Evolutionary conservation across 2,113 vertebrate species (phyloP), one percentile per base, ranked within the genome.

Genomic region (Psittacus erithacus): DNA sequence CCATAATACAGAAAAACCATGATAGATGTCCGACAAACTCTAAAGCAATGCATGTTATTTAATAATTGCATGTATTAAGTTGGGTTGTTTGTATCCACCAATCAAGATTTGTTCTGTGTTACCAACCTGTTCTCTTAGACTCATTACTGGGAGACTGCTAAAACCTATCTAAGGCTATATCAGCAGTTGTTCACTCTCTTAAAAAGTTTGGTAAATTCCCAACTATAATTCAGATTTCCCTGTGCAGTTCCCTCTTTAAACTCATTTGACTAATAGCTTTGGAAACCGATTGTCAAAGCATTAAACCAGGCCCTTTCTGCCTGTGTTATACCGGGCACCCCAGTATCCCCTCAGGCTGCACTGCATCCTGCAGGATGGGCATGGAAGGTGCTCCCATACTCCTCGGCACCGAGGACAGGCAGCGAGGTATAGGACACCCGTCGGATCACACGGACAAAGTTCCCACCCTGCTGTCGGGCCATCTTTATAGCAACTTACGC

Each of bases 351-450:
- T 35, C 23, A 10, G 46, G 27, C 59, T 6, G 44, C 69, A 3
- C 7, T 13, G 44, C 22, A 18, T 28, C 43, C 47, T 1, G 2
- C 3, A 12, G 4, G 4, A 43, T 0, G 4, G 8, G 23, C 19
- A 20, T 0, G 5, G 24, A 17, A 59, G 33, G 20, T 13, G 57
- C 57, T n/a, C 33, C 33, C 57, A 9, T n/a, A n/a, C 33, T 33
- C 10, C 52, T 35, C 8, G 3, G 24, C 8, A 7, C 2, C 9
- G 15, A 33, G 44, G 22, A 31, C 29, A 24, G 35, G 12, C 27
- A 6, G 38, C 18, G 27, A 25, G 31, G 62, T 4, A 5, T 5
- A 12, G 20, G 29, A 27, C 41, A 13, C 5, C 11, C 39, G 4
- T 28, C 5, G 1, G 33, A 22, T 24, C 17, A 13, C n/a, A 11